phyloP scores from a whole-genome alignment of 2,797 vertebrate species.

The Bryconaethiops microstoma region DNA sequence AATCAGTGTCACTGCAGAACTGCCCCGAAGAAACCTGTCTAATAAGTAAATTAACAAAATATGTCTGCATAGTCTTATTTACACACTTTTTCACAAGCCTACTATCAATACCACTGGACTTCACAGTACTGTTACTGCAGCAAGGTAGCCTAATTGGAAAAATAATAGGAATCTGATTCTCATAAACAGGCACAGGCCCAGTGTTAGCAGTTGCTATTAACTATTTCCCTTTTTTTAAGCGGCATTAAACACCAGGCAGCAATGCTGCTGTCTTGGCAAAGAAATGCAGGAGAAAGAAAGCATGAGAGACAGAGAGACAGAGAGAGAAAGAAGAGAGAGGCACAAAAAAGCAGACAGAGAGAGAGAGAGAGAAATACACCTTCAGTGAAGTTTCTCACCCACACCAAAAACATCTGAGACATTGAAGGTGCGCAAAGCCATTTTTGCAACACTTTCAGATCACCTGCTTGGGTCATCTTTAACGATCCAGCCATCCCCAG shows the following conservation, averaged over 20 bases:
- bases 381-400: conserved; percentile 32
- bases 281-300: neutral
- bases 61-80: neutral
- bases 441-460: conserved; percentile 70
- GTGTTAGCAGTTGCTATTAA: conserved; percentile 70
- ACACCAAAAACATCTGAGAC: conserved; percentile 65
- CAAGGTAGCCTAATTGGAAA: conserved; percentile 51
- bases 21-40: neutral
- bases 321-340: neutral
- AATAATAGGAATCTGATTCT: conserved; percentile 52
- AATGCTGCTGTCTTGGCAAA: neutral
- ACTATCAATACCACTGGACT: too few relatives aligned
- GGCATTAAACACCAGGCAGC: conserved; percentile 72
- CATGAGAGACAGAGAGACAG: conserved; percentile 21
- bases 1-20: neutral
- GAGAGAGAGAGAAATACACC: neutral
- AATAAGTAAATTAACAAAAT: neutral
- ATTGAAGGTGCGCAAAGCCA: conserved; percentile 62
- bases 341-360: neutral
- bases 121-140: neutral
- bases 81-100: neutral
- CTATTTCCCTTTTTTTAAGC: conserved; percentile 74
- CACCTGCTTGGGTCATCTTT: conserved; percentile 78
- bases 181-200: conserved; percentile 61
- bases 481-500: conserved; percentile 65